These are phyloP conservation scores for Alloplasta piceator DNA, from an alignment of 2,888 invertebrate genomes.

Conservation along the genomic window DNA sequence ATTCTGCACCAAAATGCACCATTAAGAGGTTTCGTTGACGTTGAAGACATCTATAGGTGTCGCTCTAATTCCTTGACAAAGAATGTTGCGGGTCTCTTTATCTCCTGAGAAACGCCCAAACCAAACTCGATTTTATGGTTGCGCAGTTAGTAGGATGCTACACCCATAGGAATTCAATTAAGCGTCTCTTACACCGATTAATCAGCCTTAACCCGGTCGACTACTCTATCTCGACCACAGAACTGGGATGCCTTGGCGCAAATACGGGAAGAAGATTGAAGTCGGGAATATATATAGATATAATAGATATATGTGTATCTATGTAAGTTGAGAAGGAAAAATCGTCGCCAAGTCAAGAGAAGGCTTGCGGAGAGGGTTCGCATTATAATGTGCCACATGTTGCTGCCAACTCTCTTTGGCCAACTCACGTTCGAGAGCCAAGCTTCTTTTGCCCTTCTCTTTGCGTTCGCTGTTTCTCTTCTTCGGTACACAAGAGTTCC, in stretches of 20 bases:
- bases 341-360: constrained; percentile 26
- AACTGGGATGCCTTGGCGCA: constrained; percentile 17
- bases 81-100: constrained; percentile 22
- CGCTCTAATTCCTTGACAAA: constrained; percentile 3
- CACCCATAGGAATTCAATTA: constrained; percentile 65
- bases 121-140: not conserved
- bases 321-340: no score
- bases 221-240: constrained; percentile 35
- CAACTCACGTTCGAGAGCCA: constrained; percentile 38
- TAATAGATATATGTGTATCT: not conserved
- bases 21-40: no score
- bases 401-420: constrained; percentile 68
- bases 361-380: constrained; percentile 64
- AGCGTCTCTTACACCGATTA: constrained; percentile 62
- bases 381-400: constrained; percentile 77
- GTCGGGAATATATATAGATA: not conserved
- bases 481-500: not conserved
- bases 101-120: constrained; percentile 31
- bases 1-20: no score
- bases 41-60: no score
- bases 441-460: constrained; percentile 1
- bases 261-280: not conserved
- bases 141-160: constrained; percentile 6
- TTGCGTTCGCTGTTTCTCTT: constrained; percentile 5
- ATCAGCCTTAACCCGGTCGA: constrained; percentile 60